Conservation (phyloP, 2,113 vertebrate species). For the Dicentrarchus labrax region DNA sequence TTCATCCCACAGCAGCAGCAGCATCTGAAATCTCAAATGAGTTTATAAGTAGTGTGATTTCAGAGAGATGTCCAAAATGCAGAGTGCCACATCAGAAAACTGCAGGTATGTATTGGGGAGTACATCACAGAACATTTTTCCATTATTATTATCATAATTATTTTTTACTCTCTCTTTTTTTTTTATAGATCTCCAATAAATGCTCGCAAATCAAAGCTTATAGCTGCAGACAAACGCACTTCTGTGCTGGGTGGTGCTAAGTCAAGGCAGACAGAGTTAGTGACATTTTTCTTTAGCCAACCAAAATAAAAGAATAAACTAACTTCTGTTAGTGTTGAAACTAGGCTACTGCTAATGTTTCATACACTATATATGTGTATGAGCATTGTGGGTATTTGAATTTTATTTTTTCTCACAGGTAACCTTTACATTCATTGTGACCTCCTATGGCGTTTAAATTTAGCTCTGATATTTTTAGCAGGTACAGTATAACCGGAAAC, state of each 20-base stretch:
- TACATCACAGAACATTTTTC: background rate
- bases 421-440: background rate
- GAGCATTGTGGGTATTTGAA: background rate
- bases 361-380: background rate
- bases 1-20: background rate
- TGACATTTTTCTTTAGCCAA: background rate
- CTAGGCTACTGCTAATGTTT: background rate
- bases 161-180: too few species aligned
- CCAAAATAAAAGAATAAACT: conserved; percentile 46
- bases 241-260: conserved; percentile 24
- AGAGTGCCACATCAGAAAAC: background rate
- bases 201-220: background rate
- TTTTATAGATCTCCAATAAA: background rate
- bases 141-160: background rate
- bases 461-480: background rate
- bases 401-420: background rate
- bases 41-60: background rate
- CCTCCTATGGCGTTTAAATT: background rate
- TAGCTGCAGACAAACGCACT: conserved; percentile 24
- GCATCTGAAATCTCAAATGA: background rate
- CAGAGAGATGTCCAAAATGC: background rate
- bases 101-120: background rate
- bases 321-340: background rate
- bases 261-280: conserved; percentile 28
- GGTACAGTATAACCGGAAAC: conserved; percentile 66